Conservation (phyloP, 2,113 vertebrate genomes). For the Vicugna pacos region DNA sequence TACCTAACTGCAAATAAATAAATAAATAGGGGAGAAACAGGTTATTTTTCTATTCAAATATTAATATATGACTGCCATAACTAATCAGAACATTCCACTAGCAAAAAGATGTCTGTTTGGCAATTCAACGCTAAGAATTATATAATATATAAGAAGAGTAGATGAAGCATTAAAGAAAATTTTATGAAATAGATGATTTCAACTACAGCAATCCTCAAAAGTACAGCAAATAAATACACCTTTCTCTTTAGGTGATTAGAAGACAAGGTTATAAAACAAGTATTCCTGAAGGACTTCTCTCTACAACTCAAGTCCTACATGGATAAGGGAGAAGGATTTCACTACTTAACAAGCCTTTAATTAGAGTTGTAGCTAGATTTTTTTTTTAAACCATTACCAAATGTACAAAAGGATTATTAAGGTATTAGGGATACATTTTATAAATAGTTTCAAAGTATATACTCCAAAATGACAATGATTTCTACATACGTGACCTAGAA, state of each 20-base stretch:
- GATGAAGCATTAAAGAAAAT: conserved; percentile 52
- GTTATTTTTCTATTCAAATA: conserved; percentile 63
- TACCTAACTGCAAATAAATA: conserved; percentile 41
- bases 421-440: neutral
- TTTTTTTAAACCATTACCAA: neutral
- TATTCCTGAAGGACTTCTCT: conserved; percentile 13
- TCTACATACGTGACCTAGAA: neutral
- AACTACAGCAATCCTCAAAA: conserved; percentile 49
- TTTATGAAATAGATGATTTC: conserved; percentile 48
- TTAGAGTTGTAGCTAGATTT: neutral
- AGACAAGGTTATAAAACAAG: conserved; percentile 53
- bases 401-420: neutral
- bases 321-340: neutral
- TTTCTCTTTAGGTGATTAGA: conserved; percentile 23
- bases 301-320: neutral
- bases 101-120: conserved; percentile 47
- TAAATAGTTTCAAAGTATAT: neutral
- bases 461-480: neutral
- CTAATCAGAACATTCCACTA: conserved; percentile 55
- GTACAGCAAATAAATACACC: neutral
- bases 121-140: conserved; percentile 48
- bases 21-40: conserved; percentile 49
- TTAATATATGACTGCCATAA: conserved; percentile 65
- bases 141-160: conserved; percentile 31
- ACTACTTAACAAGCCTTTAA: neutral